Conservation (phyloP, 2,113 vertebrate genomes). For the Gymnobelideus leadbeateri region DNA sequence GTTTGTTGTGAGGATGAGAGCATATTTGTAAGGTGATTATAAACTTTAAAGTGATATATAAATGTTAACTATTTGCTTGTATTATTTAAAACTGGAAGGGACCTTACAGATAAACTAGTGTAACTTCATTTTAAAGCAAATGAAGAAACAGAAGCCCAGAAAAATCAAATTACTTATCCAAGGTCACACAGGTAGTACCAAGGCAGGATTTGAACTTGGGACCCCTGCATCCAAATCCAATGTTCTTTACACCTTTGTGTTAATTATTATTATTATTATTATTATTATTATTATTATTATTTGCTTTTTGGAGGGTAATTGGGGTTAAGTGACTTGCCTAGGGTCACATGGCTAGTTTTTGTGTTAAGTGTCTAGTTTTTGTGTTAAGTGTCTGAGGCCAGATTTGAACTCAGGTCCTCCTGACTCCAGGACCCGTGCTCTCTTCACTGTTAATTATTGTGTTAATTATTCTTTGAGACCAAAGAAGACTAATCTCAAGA, state of each 20-base stretch:
- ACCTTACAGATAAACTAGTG: background rate
- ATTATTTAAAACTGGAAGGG: background rate
- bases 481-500: background rate
- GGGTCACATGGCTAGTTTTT: no score
- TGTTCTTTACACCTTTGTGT: background rate
- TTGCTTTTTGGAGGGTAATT: no score
- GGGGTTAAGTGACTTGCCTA: no score
- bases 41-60: background rate
- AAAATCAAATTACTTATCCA: background rate
- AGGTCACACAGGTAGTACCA: background rate
- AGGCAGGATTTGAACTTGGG: background rate
- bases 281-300: no score
- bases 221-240: background rate
- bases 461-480: background rate
- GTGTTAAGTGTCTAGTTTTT: no score
- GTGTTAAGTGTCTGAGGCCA: no score
- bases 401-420: no score
- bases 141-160: background rate
- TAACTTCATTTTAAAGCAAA: background rate
- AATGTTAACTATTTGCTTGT: background rate
- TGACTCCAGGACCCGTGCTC: no score
- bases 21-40: background rate
- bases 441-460: no score
- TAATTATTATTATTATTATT: no score
- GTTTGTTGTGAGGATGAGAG: background rate